Evolutionary conservation across 2,888 invertebrate genomes (phyloP), one percentile per base, ranked within the genome.

Genomic region (Stenodema calcarata): DNA sequence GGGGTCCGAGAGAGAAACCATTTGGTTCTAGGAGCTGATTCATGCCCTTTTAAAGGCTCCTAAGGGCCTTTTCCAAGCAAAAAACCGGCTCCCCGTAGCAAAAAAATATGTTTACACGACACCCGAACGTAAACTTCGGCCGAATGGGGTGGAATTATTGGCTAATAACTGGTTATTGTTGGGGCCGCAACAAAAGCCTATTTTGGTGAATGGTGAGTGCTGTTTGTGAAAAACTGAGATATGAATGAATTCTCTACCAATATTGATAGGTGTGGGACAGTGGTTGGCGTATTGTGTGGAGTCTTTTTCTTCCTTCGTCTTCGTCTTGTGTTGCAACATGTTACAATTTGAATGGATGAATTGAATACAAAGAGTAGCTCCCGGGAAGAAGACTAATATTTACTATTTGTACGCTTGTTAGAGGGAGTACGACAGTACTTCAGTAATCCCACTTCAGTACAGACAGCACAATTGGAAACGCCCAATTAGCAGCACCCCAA

Each of bases 91-190:
- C 54, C 16, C 44, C 23, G 7, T n/a, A 14, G 30, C 9, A 47
- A 80, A 80, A 54, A 35, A 80, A 80, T 80, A 54, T 80, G 80
- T 80, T 80, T 80, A 80, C 80, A 50, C 54, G 80, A 27, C 44
- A 44, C 18, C 27, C 44, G 62, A 23, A 11, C 50, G 30, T 14
- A 80, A 80, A 44, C 30, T 80, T 54, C 27, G 28, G n/a, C 23
- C 16, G 54, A 47, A 80, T 47, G 54, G 54, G 47, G 28, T 11
- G 47, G 47, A 80, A 80, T 80, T 50, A 54, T 80, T 35, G 54
- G 28, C 47, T 30, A 28, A 16, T 80, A 80, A 54, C 54, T 54
- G 78, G 11, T 44, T 42, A 78, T 78, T 78, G 78, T 78, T 9
- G 41, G 7, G 41, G 16, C 30, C 23, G 18, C 42, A 16, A 44